Base-by-base conservation (phyloP, 1,140 invertebrate species). In the honey bee (Apis mellifera) region DNA sequence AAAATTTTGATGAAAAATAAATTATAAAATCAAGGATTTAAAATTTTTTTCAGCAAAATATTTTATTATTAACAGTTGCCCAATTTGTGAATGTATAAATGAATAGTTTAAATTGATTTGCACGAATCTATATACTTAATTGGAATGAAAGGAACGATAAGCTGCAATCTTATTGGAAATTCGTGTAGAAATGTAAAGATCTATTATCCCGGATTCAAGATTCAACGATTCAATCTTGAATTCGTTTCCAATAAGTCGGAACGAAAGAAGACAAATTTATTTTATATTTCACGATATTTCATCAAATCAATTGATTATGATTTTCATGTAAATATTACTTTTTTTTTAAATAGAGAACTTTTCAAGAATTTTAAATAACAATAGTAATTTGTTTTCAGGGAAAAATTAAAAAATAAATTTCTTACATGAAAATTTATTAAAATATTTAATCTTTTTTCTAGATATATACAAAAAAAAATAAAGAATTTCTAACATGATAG, bases 231-330 rank as follows among this genome's bases (percentile, higher is more conserved):
- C 54, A n/a, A 8, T 7, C 0, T 7, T 57, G 50, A 60, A 32
- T 23, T 50, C 32, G 17, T 69, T 50, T 59, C 32, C 42, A 69
- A 50, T 78, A 23, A 21, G n/a, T 19, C 19, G 17, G 11, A 52
- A 21, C 50, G n/a, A 80, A 17, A 60, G 68, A 65, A 54, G 74
- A 65, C n/a, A 54, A 74, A 55, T 66, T 68, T 73, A 85, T 73
- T 84, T 21, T n/a, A 62, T 23, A 32, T 23, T 32, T 17, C 11
- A 15, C 15, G 11, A 54, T 42, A 42, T 42, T 42, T 42, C 32
- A 42, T 42, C 64, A 17, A 62, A 81, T 76, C 59, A 76, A 86
- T 86, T 76, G 52, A 84, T 69, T 59, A 13, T 48, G n/a, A 42
- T 50, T 60, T 86, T 76, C 84, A 57, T 15, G 5, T 42, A 42